Evolutionary conservation across 2,888 invertebrate species (phyloP), one percentile per base, ranked within the genome.

Genomic region (Pinctada fucata): DNA sequence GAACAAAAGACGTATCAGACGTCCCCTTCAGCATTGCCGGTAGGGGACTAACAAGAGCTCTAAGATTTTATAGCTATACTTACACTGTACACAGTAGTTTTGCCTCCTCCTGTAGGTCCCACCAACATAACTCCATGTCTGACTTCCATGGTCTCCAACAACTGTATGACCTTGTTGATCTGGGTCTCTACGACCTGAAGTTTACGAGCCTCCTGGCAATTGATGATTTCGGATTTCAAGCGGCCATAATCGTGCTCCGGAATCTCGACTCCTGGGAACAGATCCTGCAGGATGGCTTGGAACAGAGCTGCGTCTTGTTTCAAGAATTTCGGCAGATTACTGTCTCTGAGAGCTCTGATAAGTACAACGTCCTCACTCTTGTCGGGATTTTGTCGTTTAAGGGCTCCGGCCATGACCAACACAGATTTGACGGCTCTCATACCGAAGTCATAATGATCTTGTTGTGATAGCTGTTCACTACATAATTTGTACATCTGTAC

Each of bases 91-190:
- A 96, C 95, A 0, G 95, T 94, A 0, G 96, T 95, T 92, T 97
- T 97, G 3, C 97, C 97, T 2, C 97, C 95, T 0, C 97, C 97
- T 0, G 97, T 97, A 0, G 97, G 97, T 0, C 97, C 97, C 0
- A 97, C 97, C 82, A 97, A 93, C 97, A 97, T 97, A 0, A 97
- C 97, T 2, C 97, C 97, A 95, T 97, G 97, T 31, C 97, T 94
- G 2, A 97, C 97, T 83, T 96, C 95, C 96, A 97, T 96, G 0
- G 97, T 97, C 91, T 97, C 97, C 90, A 96, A 96, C 8, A 97
- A 93, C 91, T 97, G 97, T 82, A 97, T 96, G 31, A 96, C 95
- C 93, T 97, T 96, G 66, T 93, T 93, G 63, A 96, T 94, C 91
- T 96, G 95, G 8, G 95, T 95, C 0, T 95, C 93, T 91, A 97